Conservation (phyloP, 2,797 vertebrate genomes). For the Poeciliopsis paucimaculata region DNA sequence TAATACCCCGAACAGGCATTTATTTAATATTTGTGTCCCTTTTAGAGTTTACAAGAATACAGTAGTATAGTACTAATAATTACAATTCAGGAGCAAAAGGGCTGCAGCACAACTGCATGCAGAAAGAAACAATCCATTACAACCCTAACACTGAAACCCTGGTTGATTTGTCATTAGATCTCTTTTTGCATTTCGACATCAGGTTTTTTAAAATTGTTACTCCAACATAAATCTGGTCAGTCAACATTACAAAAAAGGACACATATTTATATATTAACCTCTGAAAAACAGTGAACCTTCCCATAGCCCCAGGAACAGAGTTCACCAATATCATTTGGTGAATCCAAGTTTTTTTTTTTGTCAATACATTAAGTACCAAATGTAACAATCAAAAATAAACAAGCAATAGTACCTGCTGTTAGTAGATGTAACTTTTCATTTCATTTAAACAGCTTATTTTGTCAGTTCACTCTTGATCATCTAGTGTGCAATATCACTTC, state of each 20-base stretch:
- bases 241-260: conserved; percentile 69
- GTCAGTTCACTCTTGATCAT: conserved; percentile 44
- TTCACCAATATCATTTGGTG: conserved; percentile 26
- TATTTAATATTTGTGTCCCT: conserved; percentile 53
- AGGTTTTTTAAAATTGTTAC: conserved; percentile 46
- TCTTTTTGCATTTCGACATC: conserved; percentile 26
- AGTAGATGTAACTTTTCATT: conserved; percentile 59
- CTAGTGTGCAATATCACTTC: conserved; percentile 66
- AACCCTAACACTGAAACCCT: conserved; percentile 8
- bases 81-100: conserved; percentile 29
- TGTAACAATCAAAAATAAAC: conserved; percentile 66
- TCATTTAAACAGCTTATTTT: conserved; percentile 54
- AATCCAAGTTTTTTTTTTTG: conserved; percentile 49
- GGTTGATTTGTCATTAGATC: conserved; percentile 25
- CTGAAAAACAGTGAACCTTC: conserved; percentile 62
- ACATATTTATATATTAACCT: conserved; percentile 76
- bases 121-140: conserved; percentile 31
- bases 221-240: conserved; percentile 52
- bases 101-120: conserved; percentile 54
- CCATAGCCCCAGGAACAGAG: conserved; percentile 51
- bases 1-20: conserved; percentile 37
- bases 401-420: conserved; percentile 60
- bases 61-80: conserved; percentile 4
- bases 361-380: conserved; percentile 70
- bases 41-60: conserved; percentile 55